These are phyloP conservation scores for Trypoxylus dichotomus DNA, from an alignment of 1,140 invertebrate genomes.

Conservation along the genomic window DNA sequence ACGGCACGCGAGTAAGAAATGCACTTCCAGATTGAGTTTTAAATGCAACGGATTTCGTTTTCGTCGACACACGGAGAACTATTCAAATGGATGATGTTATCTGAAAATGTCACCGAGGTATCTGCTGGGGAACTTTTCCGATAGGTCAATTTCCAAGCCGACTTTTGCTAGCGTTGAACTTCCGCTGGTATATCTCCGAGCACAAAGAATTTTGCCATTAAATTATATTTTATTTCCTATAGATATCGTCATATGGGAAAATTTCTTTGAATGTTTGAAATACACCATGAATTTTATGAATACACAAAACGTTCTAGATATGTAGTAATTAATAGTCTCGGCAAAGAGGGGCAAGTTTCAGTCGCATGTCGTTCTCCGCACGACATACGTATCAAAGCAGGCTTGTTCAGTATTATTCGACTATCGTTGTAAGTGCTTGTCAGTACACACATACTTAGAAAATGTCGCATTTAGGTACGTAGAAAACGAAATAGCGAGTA, in stretches of 20 bases:
- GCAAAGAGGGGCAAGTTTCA: too few relatives aligned
- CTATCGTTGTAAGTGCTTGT: too few relatives aligned
- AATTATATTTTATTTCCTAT: neutral
- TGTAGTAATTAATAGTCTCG: too few relatives aligned
- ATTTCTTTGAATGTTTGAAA: too few relatives aligned
- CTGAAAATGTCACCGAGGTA: neutral
- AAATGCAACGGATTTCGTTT: neutral
- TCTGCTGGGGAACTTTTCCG: neutral
- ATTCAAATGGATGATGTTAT: conserved; percentile 20
- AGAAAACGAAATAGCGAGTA: too few relatives aligned
- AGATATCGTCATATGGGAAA: neutral
- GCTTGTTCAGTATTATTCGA: too few relatives aligned
- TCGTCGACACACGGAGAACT: neutral
- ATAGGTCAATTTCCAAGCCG: conserved; percentile 13
- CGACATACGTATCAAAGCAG: too few relatives aligned
- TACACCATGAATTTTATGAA: too few relatives aligned
- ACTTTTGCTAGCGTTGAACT: neutral
- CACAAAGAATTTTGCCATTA: neutral
- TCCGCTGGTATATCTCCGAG: neutral
- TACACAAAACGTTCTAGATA: too few relatives aligned
- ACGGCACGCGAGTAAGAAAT: neutral
- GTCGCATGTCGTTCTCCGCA: too few relatives aligned
- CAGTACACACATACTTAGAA: too few relatives aligned
- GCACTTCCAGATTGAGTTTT: neutral
- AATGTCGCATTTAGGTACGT: too few relatives aligned